A percentile compares a stretch with the other conserved stretches of the same genome.
These are phyloP conservation scores for Cosmia trapezina DNA, from an alignment of 2,888 invertebrate genomes.

Conservation along the genomic window DNA sequence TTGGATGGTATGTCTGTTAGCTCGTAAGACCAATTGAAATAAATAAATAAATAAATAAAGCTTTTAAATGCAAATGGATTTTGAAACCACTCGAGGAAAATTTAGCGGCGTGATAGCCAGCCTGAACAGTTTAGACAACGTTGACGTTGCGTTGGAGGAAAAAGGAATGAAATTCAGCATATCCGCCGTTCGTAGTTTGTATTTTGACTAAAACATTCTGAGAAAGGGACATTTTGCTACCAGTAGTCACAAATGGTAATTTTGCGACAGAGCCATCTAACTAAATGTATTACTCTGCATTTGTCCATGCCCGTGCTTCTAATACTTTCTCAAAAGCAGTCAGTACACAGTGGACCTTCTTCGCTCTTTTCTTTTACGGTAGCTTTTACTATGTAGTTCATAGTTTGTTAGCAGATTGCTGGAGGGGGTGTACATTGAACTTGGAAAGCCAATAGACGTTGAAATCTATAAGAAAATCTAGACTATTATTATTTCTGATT, in stretches of 20 bases:
- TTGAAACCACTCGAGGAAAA: not conserved
- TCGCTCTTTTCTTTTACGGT: not conserved
- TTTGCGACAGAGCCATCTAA: too few relatives aligned
- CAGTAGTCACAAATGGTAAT: too few relatives aligned
- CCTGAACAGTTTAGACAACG: not conserved
- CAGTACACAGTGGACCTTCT: not conserved
- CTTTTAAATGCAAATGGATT: not conserved
- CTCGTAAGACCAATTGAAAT: too few relatives aligned
- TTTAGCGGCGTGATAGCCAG: not conserved
- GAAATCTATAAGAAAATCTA: slow-evolving; percentile 21
- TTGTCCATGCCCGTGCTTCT: not conserved
- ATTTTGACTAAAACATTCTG: too few relatives aligned
- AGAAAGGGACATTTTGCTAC: too few relatives aligned
- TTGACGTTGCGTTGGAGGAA: not conserved
- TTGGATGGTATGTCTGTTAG: too few relatives aligned
- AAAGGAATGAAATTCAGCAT: not conserved
- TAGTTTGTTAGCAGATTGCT: slow-evolving; percentile 21
- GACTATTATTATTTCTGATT: slow-evolving; percentile 3
- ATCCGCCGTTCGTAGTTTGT: not conserved
- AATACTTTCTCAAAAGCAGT: not conserved
- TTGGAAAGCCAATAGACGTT: slow-evolving; percentile 34
- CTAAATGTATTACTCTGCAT: not conserved
- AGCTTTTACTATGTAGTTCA: not conserved
- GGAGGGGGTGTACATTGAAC: slow-evolving; percentile 37
- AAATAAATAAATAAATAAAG: too few relatives aligned